A percentile compares a stretch with the other conserved stretches of the same genome.
These are phyloP conservation scores for Corythaeola cristata DNA, from an alignment of 2,113 vertebrate species.

Conservation along the genomic window DNA sequence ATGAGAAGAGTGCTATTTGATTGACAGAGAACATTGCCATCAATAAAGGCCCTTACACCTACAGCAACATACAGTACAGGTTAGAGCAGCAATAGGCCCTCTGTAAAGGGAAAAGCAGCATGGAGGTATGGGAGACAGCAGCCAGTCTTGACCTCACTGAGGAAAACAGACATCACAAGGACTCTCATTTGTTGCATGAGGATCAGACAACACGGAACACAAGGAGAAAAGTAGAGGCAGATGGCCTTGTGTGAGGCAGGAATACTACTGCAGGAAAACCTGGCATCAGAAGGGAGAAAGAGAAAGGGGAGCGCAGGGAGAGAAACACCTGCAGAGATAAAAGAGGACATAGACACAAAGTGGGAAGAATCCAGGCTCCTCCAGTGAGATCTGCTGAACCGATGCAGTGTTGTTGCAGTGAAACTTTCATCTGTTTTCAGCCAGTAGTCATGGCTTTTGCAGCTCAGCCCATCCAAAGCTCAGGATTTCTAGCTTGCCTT, in stretches of 20 bases:
- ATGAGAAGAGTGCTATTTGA: neutral
- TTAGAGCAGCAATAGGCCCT: neutral
- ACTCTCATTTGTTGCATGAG: neutral
- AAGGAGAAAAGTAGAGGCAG: neutral
- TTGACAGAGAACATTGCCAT: no score
- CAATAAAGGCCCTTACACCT: neutral
- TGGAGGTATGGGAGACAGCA: neutral
- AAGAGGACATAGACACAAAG: neutral
- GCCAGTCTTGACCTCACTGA: neutral
- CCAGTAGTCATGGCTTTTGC: neutral
- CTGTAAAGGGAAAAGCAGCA: neutral
- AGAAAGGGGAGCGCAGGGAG: neutral
- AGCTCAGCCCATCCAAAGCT: neutral
- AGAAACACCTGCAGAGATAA: neutral
- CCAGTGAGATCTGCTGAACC: neutral
- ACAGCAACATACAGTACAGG: constrained; percentile 6
- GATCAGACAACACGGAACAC: neutral
- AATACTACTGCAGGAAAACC: neutral
- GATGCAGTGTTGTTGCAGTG: neutral
- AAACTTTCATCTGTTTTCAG: neutral
- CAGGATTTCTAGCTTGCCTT: neutral
- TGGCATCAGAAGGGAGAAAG: neutral
- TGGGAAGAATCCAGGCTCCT: neutral
- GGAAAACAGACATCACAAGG: neutral
- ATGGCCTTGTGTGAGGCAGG: neutral